Evolutionary conservation across 2,888 invertebrate genomes (phyloP).

Genomic region (Nephrocerus scutellatus): DNA sequence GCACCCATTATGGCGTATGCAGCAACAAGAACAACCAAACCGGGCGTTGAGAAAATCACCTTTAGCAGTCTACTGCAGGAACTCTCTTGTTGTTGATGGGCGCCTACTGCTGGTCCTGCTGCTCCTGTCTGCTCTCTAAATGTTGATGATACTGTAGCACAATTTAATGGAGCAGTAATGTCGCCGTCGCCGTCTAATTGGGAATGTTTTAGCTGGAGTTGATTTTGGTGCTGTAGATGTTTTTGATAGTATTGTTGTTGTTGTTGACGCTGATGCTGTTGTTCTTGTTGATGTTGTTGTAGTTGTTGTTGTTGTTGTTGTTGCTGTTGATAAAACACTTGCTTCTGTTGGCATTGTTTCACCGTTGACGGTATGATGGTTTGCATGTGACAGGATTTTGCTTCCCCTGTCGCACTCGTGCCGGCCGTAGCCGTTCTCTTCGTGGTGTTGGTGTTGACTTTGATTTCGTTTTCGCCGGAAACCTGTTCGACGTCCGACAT

Average conservation of each 20-base stretch:
- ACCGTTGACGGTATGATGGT: slow-evolving; percentile 21
- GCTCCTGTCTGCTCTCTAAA: slow-evolving; percentile 3
- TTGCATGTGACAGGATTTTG: slow-evolving; percentile 16
- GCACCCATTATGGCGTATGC: slow-evolving; percentile 69
- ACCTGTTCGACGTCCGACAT: slow-evolving; percentile 49
- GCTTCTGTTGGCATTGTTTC: slow-evolving; percentile 22
- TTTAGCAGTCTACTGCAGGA: slow-evolving; percentile 34
- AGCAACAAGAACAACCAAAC: slow-evolving; percentile 65
- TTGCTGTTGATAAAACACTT: slow-evolving; percentile 7
- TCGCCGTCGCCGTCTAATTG: no score
- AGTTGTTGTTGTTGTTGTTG: slow-evolving; percentile 16
- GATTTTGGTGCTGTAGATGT: slow-evolving; percentile 18
- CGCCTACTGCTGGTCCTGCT: slow-evolving; percentile 13
- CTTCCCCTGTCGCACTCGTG: slow-evolving; percentile 22
- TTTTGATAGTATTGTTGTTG: slow-evolving; percentile 14
- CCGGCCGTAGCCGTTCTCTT: slow-evolving; percentile 24
- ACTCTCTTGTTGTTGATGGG: slow-evolving; percentile 9
- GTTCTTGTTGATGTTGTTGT: slow-evolving; percentile 10
- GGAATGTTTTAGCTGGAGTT: neutral
- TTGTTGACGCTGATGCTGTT: slow-evolving; percentile 11
- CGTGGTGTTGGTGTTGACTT: slow-evolving; percentile 25
- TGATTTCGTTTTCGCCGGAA: slow-evolving; percentile 35
- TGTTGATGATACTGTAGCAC: no score
- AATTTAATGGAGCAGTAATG: neutral
- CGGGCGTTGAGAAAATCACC: slow-evolving; percentile 48